Conservation (phyloP, 37 sponge, comb jelly and placozoan genomes). For the Cliona cf. orientalis region DNA sequence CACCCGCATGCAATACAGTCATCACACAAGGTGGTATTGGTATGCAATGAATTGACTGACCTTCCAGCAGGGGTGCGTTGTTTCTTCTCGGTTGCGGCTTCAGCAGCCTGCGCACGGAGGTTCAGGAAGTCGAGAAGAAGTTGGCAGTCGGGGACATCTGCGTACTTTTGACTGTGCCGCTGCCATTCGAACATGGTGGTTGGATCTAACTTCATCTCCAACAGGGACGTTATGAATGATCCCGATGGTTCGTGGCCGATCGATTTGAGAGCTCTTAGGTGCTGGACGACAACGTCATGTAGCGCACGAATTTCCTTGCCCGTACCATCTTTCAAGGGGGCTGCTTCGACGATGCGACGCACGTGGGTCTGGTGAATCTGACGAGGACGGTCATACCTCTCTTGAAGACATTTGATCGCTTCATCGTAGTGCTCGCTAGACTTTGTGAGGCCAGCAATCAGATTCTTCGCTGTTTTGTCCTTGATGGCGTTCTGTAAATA, state of each 20-base stretch:
- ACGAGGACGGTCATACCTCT: conserved; percentile 31
- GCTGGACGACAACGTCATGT: conserved; percentile 34
- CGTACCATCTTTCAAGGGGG: conserved; percentile 27
- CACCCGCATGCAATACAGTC: too few relatives aligned
- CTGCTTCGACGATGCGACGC: conserved; percentile 21
- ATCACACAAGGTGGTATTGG: too few relatives aligned
- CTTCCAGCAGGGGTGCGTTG: too few relatives aligned
- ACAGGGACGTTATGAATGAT: conserved; percentile 39
- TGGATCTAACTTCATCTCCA: conserved; percentile 45
- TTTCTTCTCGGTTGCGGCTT: conserved; percentile 19
- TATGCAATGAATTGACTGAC: too few relatives aligned
- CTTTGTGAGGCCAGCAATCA: conserved; percentile 44
- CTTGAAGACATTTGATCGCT: conserved; percentile 36
- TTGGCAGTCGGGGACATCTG: conserved; percentile 42
- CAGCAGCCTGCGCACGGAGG: conserved; percentile 32
- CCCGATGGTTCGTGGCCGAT: conserved; percentile 22
- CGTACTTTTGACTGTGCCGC: conserved; percentile 33
- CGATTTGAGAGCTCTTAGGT: conserved; percentile 33
- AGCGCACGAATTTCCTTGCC: conserved; percentile 41
- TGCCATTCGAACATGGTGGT: conserved; percentile 61
- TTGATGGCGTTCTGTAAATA: conserved; percentile 44
- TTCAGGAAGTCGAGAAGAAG: conserved; percentile 36
- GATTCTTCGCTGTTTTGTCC: conserved; percentile 30
- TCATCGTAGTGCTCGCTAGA: conserved; percentile 45
- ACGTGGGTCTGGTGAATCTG: conserved; percentile 42